Conservation (phyloP, 2,113 vertebrate species). For the Salvelinus alpinus region DNA sequence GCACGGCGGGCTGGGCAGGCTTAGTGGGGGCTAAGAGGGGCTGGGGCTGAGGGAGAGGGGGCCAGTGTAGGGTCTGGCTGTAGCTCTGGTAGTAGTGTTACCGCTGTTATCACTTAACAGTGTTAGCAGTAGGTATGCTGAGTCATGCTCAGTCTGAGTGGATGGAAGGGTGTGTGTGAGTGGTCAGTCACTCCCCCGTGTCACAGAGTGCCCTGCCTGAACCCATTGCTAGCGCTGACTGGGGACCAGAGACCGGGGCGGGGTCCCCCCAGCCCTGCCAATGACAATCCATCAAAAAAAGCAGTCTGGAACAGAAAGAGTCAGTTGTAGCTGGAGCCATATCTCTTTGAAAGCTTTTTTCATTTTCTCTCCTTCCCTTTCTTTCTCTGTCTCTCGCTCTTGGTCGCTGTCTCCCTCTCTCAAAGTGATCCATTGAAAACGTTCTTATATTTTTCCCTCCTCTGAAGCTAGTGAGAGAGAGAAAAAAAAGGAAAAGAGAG, state of each 20-base stretch:
- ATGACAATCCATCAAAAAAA: slow-evolving; percentile 72
- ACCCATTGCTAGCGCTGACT: slow-evolving; percentile 66
- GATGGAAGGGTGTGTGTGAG: slow-evolving; percentile 65
- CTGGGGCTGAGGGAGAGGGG: slow-evolving; percentile 37
- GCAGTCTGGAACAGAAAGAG: slow-evolving; percentile 70
- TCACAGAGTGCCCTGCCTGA: slow-evolving; percentile 71
- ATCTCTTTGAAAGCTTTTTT: slow-evolving; percentile 49
- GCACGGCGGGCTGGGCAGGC: slow-evolving; percentile 53
- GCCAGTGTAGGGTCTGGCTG: slow-evolving; percentile 68
- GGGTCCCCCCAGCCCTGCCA: slow-evolving; percentile 44
- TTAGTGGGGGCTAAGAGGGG: slow-evolving; percentile 3
- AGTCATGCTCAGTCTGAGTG: slow-evolving; percentile 73
- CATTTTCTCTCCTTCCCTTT: neutral
- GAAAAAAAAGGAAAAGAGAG: slow-evolving; percentile 37
- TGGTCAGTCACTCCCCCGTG: slow-evolving; percentile 74
- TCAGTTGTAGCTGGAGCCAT: slow-evolving; percentile 62
- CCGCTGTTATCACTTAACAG: slow-evolving; percentile 66
- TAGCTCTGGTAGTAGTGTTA: slow-evolving; percentile 61
- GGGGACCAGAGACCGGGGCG: slow-evolving; percentile 50
- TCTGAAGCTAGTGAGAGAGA: slow-evolving; percentile 24
- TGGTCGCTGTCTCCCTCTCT: neutral
- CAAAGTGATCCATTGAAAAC: slow-evolving; percentile 52
- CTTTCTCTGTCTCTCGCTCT: slow-evolving; percentile 6
- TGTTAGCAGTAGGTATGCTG: slow-evolving; percentile 71
- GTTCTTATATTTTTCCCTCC: slow-evolving; percentile 23